Evolutionary conservation across 2,113 vertebrate species (phyloP).

Genomic region (Choloepus hoffmanni): DNA sequence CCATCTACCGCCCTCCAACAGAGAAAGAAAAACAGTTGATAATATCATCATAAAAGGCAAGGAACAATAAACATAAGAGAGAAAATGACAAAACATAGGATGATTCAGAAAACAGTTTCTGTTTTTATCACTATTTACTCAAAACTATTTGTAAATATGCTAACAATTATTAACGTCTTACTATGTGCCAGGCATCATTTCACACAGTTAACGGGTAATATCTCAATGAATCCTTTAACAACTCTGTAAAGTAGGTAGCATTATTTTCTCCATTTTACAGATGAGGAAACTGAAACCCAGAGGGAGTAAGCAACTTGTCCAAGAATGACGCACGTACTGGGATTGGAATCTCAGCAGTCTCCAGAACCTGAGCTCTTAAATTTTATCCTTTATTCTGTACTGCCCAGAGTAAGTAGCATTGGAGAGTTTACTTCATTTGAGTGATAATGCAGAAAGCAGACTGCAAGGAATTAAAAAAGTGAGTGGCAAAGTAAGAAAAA

Average conservation of each 20-base stretch:
- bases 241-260: background rate
- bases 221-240: constrained; percentile 14
- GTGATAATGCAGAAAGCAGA: constrained; percentile 42
- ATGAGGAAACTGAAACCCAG: constrained; percentile 18
- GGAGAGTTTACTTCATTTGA: background rate
- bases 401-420: background rate
- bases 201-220: constrained; percentile 27
- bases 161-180: constrained; percentile 14
- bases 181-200: background rate
- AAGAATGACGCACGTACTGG: background rate
- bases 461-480: constrained; percentile 7
- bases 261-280: constrained; percentile 25
- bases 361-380: background rate
- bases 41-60: background rate
- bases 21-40: background rate
- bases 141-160: constrained; percentile 45
- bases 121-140: constrained; percentile 36
- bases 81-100: constrained; percentile 4
- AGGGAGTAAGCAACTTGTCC: background rate
- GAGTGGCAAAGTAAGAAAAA: constrained; percentile 24
- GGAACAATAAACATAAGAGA: background rate
- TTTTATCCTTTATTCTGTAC: background rate
- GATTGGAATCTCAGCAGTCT: background rate
- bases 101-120: background rate
- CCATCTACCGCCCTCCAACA: background rate